Base-by-base conservation (phyloP, 37 sponge, comb jelly and placozoan genomes). In the Dysidea cf. avara region DNA sequence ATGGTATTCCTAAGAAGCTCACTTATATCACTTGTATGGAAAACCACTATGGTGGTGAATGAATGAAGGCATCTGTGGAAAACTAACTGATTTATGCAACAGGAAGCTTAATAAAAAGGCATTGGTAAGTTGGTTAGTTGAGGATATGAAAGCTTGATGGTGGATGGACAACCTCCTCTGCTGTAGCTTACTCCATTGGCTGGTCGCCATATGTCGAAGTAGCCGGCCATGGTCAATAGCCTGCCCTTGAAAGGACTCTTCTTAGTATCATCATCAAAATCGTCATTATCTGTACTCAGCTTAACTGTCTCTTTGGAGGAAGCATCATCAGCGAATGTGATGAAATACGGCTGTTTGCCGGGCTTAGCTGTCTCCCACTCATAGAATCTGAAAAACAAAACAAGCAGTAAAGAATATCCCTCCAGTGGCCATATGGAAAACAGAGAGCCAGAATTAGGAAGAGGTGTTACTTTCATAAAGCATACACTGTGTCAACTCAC, bases 161-260 rank as follows among this genome's bases (percentile, higher is more conserved):
- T 49, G 16, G 16, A 49, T 49, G 16, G 16, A 18, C 16, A 49
- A 16, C 51, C n/a, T n/a, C n/a, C n/a, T n/a, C n/a, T n/a, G n/a
- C 17, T 20, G 22, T 56, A 17, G 26, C 53, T 63, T 36, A 63
- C 72, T 4, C 39, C 64, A 18, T 13, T 48, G 3, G 78, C 39
- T 32, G 71, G 68, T 20, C 54, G 77, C 85, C 90, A 89, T 3
- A 85, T 49, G 55, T 95, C 96, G 78, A 86, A 91, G 46, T 84
- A 61, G 13, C 96, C 96, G 33, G 96, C 96, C 83, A 95, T 75
- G 6, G 89, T 87, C 62, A 95, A 61, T 80, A 95, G 48, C 11
- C 96, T 51, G 2, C 80, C 90, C 20, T 50, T 58, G 14, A 39
- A 39, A 1, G 54, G 75, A n/a, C n/a, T n/a, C n/a, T n/a, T n/a